Conservation (phyloP, 2,888 invertebrate genomes). For the Nomada ruficornis region DNA sequence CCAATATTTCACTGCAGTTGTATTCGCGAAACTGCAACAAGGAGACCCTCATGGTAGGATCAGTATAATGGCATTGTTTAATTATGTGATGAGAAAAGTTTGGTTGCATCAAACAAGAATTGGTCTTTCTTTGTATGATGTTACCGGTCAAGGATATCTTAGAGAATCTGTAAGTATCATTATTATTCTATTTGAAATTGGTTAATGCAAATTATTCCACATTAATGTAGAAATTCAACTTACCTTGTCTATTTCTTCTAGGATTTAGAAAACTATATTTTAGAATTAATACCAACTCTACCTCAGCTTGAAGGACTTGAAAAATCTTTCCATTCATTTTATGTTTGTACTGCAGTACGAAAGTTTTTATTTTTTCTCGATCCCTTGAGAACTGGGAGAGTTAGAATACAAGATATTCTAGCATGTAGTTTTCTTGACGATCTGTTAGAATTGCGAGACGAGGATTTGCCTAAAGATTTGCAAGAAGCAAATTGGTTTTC, state of each 20-base stretch:
- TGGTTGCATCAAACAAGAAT: constrained; percentile 98
- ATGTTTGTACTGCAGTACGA: constrained; percentile 97
- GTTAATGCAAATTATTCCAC: background rate
- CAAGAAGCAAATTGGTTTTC: constrained; percentile 97
- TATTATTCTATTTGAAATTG: background rate
- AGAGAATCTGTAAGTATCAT: constrained; percentile 89
- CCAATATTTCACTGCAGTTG: constrained; percentile 92
- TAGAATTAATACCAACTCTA: constrained; percentile 96
- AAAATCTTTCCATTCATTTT: constrained; percentile 97
- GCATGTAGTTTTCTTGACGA: constrained; percentile 97
- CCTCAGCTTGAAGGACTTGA: constrained; percentile 95
- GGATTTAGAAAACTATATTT: constrained; percentile 98
- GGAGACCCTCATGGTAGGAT: constrained; percentile 94
- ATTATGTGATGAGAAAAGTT: constrained; percentile 97
- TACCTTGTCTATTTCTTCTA: constrained; percentile 81
- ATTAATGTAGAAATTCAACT: background rate
- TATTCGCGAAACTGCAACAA: constrained; percentile 95
- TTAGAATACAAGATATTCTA: constrained; percentile 95
- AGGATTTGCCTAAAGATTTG: constrained; percentile 92
- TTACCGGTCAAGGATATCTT: constrained; percentile 95
- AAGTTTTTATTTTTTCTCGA: constrained; percentile 99
- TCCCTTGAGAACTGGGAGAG: constrained; percentile 93
- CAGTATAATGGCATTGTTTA: constrained; percentile 95
- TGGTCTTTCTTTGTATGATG: constrained; percentile 96
- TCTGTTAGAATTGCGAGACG: constrained; percentile 93